Conservation (phyloP, 2,113 vertebrate genomes). For the Spilogale gracilis region DNA sequence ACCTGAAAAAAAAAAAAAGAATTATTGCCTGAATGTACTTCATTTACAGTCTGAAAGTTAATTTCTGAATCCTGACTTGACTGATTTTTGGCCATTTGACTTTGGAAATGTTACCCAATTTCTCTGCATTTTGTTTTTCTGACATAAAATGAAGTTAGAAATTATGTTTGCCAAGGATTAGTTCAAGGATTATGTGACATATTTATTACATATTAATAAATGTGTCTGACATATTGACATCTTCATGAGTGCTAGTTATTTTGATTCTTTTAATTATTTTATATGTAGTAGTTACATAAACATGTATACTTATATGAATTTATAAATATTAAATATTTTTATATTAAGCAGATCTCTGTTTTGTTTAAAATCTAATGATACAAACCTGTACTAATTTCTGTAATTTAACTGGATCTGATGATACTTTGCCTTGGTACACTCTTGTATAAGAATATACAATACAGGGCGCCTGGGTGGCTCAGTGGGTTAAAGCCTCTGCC, state of each 20-base stretch:
- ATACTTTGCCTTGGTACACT: background rate
- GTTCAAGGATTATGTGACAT: background rate
- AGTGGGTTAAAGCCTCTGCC: too few species aligned
- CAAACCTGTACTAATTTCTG: background rate
- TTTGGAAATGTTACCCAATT: background rate
- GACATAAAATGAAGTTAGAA: constrained; percentile 2
- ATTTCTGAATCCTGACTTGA: background rate
- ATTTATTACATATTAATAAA: background rate
- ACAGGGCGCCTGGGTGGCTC: background rate
- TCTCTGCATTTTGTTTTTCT: background rate
- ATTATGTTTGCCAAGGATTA: background rate
- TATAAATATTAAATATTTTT: background rate
- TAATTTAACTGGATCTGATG: background rate
- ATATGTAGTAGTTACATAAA: background rate
- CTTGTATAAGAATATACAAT: background rate
- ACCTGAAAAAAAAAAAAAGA: background rate
- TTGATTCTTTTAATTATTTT: background rate
- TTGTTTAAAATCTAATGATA: background rate
- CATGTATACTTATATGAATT: background rate
- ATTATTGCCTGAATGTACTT: background rate
- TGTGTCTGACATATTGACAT: background rate
- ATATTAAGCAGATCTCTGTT: background rate
- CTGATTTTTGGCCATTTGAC: background rate
- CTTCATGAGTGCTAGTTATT: background rate
- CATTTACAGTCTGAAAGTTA: background rate